Evolutionary conservation across 2,888 invertebrate species (phyloP).

Genomic region (Diloba caeruleocephala): DNA sequence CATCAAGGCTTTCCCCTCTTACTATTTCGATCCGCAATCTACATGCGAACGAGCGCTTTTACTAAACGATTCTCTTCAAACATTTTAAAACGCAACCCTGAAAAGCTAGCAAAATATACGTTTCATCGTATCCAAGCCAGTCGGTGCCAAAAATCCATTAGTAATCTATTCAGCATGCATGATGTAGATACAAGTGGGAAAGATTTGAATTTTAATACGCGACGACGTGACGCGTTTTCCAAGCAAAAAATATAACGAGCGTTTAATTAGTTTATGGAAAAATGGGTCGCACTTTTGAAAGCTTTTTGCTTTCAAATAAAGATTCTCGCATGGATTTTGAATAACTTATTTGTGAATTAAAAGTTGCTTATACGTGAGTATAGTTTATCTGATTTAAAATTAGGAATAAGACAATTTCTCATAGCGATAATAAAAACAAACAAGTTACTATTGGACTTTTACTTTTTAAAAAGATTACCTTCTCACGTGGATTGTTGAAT

Average conservation of each 20-base stretch:
- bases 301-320: not conserved
- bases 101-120: no score
- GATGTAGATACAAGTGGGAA: constrained; percentile 1
- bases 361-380: not conserved
- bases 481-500: no score
- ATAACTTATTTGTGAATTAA: not conserved
- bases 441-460: no score
- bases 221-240: constrained; percentile 3
- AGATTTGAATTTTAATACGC: constrained; percentile 18
- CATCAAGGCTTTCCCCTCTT: no score
- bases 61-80: no score
- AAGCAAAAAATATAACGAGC: constrained; percentile 11
- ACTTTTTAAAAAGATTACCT: no score
- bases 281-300: constrained; percentile 4
- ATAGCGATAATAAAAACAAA: no score
- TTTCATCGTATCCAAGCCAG: not conserved
- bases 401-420: no score
- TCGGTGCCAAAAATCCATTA: constrained; percentile 26
- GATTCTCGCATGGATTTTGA: not conserved
- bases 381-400: no score
- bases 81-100: not conserved
- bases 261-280: constrained; percentile 24
- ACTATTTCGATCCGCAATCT: no score
- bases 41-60: no score
- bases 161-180: not conserved